Conservation (phyloP, 2,797 vertebrate genomes). For the Anguilla pacifica region DNA sequence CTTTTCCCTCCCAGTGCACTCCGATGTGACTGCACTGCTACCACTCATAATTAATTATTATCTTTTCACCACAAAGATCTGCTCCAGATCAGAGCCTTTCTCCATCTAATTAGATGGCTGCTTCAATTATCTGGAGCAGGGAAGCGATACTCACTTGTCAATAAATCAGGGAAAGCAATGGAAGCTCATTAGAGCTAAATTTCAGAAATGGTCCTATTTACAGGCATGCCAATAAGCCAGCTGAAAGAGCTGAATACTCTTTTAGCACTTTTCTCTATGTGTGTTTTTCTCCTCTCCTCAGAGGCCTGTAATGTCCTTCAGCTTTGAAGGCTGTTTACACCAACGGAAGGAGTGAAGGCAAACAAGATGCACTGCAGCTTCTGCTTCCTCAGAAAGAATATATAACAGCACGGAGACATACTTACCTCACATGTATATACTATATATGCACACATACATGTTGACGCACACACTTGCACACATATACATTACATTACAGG, state of each 20-base stretch:
- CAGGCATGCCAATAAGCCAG: conserved; percentile 59
- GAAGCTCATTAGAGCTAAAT: conserved; percentile 62
- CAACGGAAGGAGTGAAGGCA: conserved; percentile 22
- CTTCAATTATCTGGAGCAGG: conserved; percentile 64
- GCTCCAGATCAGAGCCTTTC: conserved; percentile 60
- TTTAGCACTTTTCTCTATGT: conserved; percentile 50
- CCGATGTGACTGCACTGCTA: conserved; percentile 53
- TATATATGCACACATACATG: background rate
- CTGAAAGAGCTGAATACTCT: conserved; percentile 46
- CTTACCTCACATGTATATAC: background rate
- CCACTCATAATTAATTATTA: conserved; percentile 72
- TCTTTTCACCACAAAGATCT: conserved; percentile 60
- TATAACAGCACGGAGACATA: background rate
- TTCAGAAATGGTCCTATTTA: conserved; percentile 69
- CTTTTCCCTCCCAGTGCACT: conserved; percentile 50
- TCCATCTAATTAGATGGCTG: conserved; percentile 68
- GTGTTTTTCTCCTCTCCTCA: conserved; percentile 35
- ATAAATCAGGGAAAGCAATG: conserved; percentile 69
- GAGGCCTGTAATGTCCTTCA: conserved; percentile 43
- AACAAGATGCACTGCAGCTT: background rate
- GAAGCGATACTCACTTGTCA: conserved; percentile 60
- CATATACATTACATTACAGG: too few species aligned
- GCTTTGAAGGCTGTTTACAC: conserved; percentile 44
- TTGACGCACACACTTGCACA: too few species aligned
- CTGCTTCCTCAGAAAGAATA: background rate